A percentile compares a stretch with the other conserved stretches of the same genome.
These are phyloP conservation scores for Galeruca laticollis DNA, from an alignment of 2,888 invertebrate genomes.

Conservation along the genomic window DNA sequence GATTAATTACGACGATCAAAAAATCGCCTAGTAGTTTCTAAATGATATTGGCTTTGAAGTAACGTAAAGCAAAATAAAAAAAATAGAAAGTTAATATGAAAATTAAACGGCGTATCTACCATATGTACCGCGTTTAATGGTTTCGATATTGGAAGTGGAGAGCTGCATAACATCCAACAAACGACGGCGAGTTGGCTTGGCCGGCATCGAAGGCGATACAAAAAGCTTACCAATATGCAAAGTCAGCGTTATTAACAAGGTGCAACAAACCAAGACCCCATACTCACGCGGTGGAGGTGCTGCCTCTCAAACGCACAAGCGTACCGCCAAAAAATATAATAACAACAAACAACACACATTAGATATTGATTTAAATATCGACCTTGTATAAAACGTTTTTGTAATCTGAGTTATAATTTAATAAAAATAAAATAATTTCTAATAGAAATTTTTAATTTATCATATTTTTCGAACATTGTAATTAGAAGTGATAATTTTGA, in stretches of 20 bases:
- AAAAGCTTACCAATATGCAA: slow-evolving; percentile 64
- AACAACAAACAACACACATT: neutral
- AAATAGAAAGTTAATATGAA: slow-evolving; percentile 59
- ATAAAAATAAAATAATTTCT: no score
- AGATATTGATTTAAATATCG: no score
- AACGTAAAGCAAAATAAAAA: no score
- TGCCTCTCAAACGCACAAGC: slow-evolving; percentile 34
- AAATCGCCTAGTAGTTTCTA: slow-evolving; percentile 53
- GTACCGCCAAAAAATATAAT: neutral
- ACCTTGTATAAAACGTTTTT: no score
- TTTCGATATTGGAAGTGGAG: slow-evolving; percentile 51
- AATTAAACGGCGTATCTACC: slow-evolving; percentile 62
- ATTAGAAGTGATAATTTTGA: no score
- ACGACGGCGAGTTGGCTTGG: slow-evolving; percentile 44
- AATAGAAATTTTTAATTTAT: no score
- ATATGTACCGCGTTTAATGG: slow-evolving; percentile 63
- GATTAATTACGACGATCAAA: slow-evolving; percentile 58
- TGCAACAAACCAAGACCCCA: slow-evolving; percentile 62
- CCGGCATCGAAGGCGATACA: slow-evolving; percentile 57
- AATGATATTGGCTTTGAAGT: slow-evolving; percentile 54
- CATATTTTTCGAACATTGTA: no score
- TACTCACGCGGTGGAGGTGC: slow-evolving; percentile 51
- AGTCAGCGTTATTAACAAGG: slow-evolving; percentile 67
- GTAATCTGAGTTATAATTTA: no score
- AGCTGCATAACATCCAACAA: slow-evolving; percentile 27